phyloP scores from a whole-genome alignment of 2,113 vertebrate species.

The Archocentrus centrarchus region DNA sequence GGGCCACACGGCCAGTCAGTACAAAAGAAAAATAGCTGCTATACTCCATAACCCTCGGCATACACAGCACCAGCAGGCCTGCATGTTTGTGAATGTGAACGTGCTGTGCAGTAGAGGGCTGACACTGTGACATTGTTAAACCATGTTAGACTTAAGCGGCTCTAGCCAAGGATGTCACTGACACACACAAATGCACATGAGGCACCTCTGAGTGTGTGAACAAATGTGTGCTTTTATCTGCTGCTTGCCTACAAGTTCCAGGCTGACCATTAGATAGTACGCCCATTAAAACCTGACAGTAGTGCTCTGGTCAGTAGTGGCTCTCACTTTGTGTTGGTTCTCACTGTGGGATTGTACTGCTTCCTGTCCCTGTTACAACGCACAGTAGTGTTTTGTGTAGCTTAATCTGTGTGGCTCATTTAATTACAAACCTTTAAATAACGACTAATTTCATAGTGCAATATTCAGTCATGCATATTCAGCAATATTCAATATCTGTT shows the following conservation, averaged over 20 bases:
- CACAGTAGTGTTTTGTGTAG: too few species aligned
- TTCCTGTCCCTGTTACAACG: too few species aligned
- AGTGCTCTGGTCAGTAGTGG: too few species aligned
- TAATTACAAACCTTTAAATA: too few species aligned
- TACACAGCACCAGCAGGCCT: slow-evolving; percentile 12
- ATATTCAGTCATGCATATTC: too few species aligned
- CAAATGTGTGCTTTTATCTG: slow-evolving; percentile 14
- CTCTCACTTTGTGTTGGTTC: too few species aligned
- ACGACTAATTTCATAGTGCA: too few species aligned
- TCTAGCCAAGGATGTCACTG: slow-evolving; percentile 45
- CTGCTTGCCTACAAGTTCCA: slow-evolving; percentile 13
- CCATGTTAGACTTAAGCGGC: slow-evolving; percentile 66
- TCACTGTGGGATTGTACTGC: too few species aligned
- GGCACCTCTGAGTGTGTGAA: slow-evolving; percentile 11
- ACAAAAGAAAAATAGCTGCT: slow-evolving; percentile 63
- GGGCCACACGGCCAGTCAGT: slow-evolving; percentile 57
- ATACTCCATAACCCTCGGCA: slow-evolving; percentile 47
- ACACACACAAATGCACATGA: slow-evolving; percentile 43
- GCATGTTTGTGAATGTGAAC: slow-evolving; percentile 30
- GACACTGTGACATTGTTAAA: slow-evolving; percentile 70
- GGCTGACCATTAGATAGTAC: background rate
- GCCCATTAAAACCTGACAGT: background rate
- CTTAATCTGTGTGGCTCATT: too few species aligned
- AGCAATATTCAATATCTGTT: too few species aligned
- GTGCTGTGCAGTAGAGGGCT: slow-evolving; percentile 43